Evolutionary conservation across 2,797 vertebrate species (phyloP).

Genomic region (Monodelphis domestica): DNA sequence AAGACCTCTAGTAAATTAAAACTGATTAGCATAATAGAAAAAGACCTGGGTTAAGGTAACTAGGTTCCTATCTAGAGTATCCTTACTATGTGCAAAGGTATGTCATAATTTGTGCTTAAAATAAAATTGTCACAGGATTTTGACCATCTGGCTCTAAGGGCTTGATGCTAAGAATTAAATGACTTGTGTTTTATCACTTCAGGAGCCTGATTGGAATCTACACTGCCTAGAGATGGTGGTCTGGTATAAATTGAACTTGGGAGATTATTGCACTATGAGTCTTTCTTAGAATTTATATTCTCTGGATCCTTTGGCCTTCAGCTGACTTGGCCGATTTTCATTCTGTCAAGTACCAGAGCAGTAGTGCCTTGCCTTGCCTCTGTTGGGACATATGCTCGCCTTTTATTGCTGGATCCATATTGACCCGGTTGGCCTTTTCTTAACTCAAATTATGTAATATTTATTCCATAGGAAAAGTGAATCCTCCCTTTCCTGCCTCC

Average conservation of each 20-base stretch:
- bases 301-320: slow-evolving; percentile 54
- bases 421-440: neutral
- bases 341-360: slow-evolving; percentile 29
- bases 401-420: neutral
- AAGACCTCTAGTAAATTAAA: slow-evolving; percentile 12
- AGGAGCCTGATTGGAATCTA: slow-evolving; percentile 5
- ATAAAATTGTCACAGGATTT: neutral
- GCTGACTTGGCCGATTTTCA: slow-evolving; percentile 15
- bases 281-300: slow-evolving; percentile 5
- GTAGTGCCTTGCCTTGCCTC: slow-evolving; percentile 41
- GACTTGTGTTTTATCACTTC: slow-evolving; percentile 16
- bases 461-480: slow-evolving; percentile 19
- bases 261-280: neutral
- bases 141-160: slow-evolving; percentile 16
- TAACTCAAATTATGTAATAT: neutral
- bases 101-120: slow-evolving; percentile 1
- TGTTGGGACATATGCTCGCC: slow-evolving; percentile 37
- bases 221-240: slow-evolving; percentile 13
- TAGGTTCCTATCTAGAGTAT: neutral
- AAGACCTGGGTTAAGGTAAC: neutral
- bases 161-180: neutral
- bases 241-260: slow-evolving; percentile 25
- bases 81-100: neutral
- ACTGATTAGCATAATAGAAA: slow-evolving; percentile 19
- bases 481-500: slow-evolving; percentile 17